Evolutionary conservation across 1,140 invertebrate species (phyloP).

Genomic region (Cepaea nemoralis): DNA sequence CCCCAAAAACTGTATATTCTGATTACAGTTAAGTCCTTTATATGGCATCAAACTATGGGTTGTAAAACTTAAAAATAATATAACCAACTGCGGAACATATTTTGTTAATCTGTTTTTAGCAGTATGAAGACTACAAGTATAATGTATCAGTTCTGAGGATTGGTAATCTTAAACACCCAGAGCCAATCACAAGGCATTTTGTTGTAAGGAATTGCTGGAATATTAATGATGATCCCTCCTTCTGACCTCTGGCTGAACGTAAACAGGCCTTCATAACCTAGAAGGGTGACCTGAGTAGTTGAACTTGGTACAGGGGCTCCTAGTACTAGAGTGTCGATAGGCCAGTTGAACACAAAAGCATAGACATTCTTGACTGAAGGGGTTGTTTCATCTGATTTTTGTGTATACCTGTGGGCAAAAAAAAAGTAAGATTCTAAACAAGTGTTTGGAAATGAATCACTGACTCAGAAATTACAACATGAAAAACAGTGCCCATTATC

Average conservation of each 20-base stretch:
- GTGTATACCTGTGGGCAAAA: conserved; percentile 37
- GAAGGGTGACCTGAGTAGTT: conserved; percentile 52
- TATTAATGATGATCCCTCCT: conserved; percentile 49
- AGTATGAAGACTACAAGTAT: too few species aligned
- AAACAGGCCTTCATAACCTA: conserved; percentile 54
- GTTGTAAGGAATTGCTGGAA: conserved; percentile 53
- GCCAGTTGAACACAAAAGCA: conserved; percentile 55
- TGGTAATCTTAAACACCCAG: conserved; percentile 55
- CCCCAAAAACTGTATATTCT: too few species aligned
- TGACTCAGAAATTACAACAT: too few species aligned
- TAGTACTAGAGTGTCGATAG: conserved; percentile 44
- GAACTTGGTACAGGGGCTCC: conserved; percentile 49
- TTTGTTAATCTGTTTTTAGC: too few species aligned
- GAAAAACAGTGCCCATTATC: too few species aligned
- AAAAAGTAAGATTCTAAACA: too few species aligned
- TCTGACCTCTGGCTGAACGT: conserved; percentile 26
- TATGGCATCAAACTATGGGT: too few species aligned
- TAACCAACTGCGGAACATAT: too few species aligned
- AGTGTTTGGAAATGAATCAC: too few species aligned
- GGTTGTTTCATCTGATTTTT: not conserved
- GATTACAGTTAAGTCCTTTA: too few species aligned
- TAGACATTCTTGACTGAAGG: conserved; percentile 26
- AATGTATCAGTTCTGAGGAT: conserved; percentile 15
- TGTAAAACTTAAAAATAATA: too few species aligned
- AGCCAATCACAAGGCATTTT: conserved; percentile 60